Conservation (phyloP, 2,797 vertebrate species). For the Nannoperca australis region DNA sequence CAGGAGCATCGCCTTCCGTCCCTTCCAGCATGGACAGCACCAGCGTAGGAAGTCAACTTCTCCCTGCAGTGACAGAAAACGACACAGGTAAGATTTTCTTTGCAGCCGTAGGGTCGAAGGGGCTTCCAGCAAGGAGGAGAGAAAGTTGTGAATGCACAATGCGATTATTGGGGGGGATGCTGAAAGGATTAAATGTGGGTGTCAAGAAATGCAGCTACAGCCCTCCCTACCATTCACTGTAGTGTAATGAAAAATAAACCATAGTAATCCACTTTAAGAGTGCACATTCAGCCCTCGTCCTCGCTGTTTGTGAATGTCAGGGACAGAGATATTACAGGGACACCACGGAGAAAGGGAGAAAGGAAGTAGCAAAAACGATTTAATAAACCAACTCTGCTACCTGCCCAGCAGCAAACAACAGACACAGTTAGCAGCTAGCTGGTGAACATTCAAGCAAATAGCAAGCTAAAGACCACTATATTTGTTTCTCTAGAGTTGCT, state of each 20-base stretch:
- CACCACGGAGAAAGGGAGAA: not conserved
- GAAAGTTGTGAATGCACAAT: not conserved
- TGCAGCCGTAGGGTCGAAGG: not conserved
- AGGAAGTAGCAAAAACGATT: not conserved
- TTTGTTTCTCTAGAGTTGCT: not conserved
- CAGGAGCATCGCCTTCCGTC: conserved; percentile 63
- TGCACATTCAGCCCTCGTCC: not conserved
- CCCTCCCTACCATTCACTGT: not conserved
- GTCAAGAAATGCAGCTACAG: conserved; percentile 2
- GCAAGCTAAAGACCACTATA: not conserved
- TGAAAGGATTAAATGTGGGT: conserved; percentile 23
- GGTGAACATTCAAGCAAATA: not conserved
- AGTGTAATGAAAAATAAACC: conserved; percentile 21
- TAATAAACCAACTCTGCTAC: not conserved
- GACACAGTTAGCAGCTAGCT: not conserved
- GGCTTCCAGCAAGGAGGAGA: not conserved
- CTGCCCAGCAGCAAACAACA: no score
- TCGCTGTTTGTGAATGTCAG: conserved; percentile 6
- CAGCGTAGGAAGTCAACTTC: conserved; percentile 58
- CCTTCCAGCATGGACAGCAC: conserved; percentile 61
- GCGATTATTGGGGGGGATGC: conserved; percentile 15
- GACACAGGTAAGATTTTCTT: conserved; percentile 64
- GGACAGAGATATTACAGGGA: conserved; percentile 1
- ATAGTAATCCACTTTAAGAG: conserved; percentile 15
- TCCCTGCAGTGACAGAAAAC: conserved; percentile 51